A percentile compares a stretch with the other conserved stretches of the same genome.
Conservation (phyloP, 2,113 vertebrate genomes). For the Halichoerus grypus region DNA sequence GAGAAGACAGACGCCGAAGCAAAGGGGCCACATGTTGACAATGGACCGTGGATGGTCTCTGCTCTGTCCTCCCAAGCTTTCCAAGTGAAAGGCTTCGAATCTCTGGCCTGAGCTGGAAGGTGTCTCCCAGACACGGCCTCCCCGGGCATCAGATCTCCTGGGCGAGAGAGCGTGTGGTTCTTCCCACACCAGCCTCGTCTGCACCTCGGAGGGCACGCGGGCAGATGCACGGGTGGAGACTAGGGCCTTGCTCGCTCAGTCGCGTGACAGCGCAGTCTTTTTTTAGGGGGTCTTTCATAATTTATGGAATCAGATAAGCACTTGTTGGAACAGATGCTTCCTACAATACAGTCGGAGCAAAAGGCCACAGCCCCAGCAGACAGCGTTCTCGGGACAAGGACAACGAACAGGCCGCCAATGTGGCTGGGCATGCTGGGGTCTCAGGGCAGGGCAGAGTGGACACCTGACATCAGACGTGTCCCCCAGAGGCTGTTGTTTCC, state of each 20-base stretch:
- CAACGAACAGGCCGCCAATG: not conserved
- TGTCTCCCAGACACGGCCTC: too few species aligned
- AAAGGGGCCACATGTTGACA: too few species aligned
- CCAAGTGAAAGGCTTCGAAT: too few species aligned
- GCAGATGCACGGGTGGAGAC: rapidly evolving
- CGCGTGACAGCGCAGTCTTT: too few species aligned
- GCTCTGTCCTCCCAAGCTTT: too few species aligned
- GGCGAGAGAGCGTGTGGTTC: too few species aligned
- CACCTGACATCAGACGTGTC: not conserved
- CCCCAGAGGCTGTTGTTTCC: not conserved
- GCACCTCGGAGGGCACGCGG: too few species aligned
- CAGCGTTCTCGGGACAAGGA: not conserved
- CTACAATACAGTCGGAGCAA: rapidly evolving
- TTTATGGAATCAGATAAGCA: not conserved
- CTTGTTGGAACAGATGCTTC: not conserved
- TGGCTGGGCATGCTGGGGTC: not conserved
- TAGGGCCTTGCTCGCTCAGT: rapidly evolving
- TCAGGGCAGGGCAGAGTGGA: not conserved
- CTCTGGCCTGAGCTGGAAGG: too few species aligned
- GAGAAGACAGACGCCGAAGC: too few species aligned
- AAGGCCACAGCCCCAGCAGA: not conserved
- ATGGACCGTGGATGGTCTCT: too few species aligned
- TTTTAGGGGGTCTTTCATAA: not conserved
- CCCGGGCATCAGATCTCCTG: too few species aligned
- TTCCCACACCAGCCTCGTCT: too few species aligned